Evolutionary conservation across 2,113 vertebrate species (phyloP), one percentile per base, ranked within the genome.

Genomic region (Limanda limanda): DNA sequence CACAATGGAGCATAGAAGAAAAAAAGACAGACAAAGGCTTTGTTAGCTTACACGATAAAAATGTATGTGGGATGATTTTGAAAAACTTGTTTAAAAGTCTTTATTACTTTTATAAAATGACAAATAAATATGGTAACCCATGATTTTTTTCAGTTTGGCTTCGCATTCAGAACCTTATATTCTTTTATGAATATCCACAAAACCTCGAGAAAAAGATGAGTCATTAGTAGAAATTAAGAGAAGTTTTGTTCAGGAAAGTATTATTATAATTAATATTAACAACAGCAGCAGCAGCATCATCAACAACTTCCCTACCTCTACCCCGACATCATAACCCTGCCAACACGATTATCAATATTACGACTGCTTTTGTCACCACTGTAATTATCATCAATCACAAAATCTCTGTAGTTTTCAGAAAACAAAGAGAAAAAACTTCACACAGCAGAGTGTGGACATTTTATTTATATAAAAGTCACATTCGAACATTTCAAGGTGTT

Each of bases 11-110:
- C 48, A 23, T 31, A 56, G 51, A 65, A 78, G 45, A 68, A 81
- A 62, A 62, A 54, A 79, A 79, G 7, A 71, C 5, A 76, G 7
- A 78, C 4, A 64, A 62, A 74, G 58, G 8, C 17, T 76, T 78
- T 7, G 61, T 91, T 85, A 91, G 68, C 9, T 15, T 9, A 1
- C 17, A 47, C 42, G 7, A 35, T 15, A 21, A 48, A 9, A 42
- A 17, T n/a, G n/a, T 45, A 15, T 18, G 8, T 37, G 1, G 13
- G 21, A n/a, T 18, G 3, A n/a, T 35, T 69, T 18, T 25, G 20
- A 25, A 54, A 17, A 68, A 51, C 48, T 0, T 27, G 5, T 24
- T 20, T 4, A 17, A 24, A 57, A 42, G 25, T 42, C 21, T 31
- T 31, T 31, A 31, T 31, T 6, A 31, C 31, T 31, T 31, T 31